A percentile compares a stretch with the other conserved stretches of the same genome.
Evolutionary conservation across 1,140 invertebrate species (phyloP).

Genomic region (Cydia splendana): DNA sequence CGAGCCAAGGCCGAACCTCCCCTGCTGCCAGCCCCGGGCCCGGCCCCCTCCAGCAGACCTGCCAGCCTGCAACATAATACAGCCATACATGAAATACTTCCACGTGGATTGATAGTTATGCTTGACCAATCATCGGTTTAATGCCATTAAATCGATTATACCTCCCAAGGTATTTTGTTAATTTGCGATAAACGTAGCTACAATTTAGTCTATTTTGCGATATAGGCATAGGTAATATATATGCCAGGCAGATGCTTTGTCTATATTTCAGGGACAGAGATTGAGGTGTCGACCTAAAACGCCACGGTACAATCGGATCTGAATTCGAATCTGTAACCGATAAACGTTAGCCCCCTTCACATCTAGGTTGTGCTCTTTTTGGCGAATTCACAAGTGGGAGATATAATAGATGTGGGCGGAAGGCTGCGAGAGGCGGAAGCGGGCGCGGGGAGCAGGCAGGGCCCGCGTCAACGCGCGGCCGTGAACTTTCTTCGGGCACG

Average conservation of each 20-base stretch:
- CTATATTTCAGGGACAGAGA: background rate
- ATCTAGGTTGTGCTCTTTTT: constrained; percentile 23
- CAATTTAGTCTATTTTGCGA: background rate
- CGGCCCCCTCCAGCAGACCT: constrained; percentile 31
- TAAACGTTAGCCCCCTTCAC: constrained; percentile 21
- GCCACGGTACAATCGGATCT: background rate
- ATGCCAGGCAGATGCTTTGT: background rate
- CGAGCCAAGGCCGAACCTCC: constrained; percentile 67
- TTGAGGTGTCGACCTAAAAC: background rate
- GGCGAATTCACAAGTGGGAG: constrained; percentile 35
- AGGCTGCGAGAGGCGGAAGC: constrained; percentile 42
- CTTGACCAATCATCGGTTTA: background rate
- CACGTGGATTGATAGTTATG: constrained; percentile 4
- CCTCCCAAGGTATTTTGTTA: background rate
- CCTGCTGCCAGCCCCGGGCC: constrained; percentile 36
- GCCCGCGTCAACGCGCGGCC: constrained; percentile 73
- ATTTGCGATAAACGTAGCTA: background rate
- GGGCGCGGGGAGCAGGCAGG: constrained; percentile 47
- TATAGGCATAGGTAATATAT: no score
- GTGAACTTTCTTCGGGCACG: constrained; percentile 78
- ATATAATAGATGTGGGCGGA: constrained; percentile 44
- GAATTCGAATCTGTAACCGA: background rate
- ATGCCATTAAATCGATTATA: background rate
- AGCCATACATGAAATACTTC: constrained; percentile 26
- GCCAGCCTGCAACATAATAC: constrained; percentile 42